phyloP scores from a whole-genome alignment of 2,888 invertebrate genomes.

The Brachypterus glaber region DNA sequence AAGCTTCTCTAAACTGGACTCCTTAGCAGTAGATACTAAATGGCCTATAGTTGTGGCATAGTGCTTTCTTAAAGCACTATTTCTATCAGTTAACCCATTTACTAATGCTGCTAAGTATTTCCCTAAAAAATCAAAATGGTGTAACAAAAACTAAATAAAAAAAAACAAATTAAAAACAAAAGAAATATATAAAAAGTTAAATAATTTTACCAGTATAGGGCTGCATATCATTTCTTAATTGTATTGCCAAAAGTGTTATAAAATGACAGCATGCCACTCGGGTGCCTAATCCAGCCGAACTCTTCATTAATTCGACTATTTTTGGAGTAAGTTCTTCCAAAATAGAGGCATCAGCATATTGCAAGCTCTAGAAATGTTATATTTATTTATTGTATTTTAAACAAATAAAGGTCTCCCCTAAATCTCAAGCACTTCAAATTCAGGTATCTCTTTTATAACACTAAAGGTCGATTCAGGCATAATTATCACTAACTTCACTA shows the following conservation, averaged over 20 bases:
- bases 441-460: not conserved
- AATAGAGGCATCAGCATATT: conserved; percentile 65
- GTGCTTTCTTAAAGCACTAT: conserved; percentile 72
- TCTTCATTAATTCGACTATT: conserved; percentile 70
- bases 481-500: too few relatives aligned
- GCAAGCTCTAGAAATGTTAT: conserved; percentile 50
- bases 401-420: too few relatives aligned
- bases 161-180: too few relatives aligned
- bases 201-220: conserved; percentile 49
- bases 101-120: conserved; percentile 57
- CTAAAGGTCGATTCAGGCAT: conserved; percentile 1
- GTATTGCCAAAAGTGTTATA: conserved; percentile 54
- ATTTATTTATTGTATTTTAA: too few relatives aligned
- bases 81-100: conserved; percentile 74
- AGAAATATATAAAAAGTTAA: too few relatives aligned
- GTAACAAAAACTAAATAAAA: too few relatives aligned
- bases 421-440: conserved; percentile 2
- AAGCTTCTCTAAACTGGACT: conserved; percentile 56
- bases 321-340: conserved; percentile 73
- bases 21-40: conserved; percentile 73
- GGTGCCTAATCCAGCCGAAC: conserved; percentile 72
- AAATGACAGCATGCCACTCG: conserved; percentile 76
- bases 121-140: conserved; percentile 24
- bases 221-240: conserved; percentile 45
- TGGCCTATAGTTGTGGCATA: conserved; percentile 79